Conservation (phyloP, 1,140 invertebrate genomes). For the Plutomurus gul region DNA sequence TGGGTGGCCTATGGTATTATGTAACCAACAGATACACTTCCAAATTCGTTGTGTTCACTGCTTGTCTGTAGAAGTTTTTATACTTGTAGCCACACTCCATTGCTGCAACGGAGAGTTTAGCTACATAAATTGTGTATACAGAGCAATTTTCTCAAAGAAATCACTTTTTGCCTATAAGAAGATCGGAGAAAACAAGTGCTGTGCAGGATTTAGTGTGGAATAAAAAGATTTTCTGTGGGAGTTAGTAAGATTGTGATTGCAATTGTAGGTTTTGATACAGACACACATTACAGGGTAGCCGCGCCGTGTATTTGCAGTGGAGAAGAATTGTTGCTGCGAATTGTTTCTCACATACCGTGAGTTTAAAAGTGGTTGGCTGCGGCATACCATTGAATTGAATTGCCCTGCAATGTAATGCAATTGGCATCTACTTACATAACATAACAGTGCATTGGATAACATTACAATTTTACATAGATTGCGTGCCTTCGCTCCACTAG, state of each 20-base stretch:
- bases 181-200: background rate
- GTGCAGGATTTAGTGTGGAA: background rate
- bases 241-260: slow-evolving; percentile 17
- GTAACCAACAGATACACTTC: background rate
- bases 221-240: background rate
- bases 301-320: background rate
- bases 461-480: background rate
- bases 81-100: too few species aligned
- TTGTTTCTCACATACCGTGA: background rate
- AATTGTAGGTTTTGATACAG: background rate
- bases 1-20: background rate
- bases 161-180: slow-evolving; percentile 9
- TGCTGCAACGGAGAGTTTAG: background rate
- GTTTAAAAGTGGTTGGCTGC: background rate
- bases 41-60: background rate
- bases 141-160: background rate
- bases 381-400: slow-evolving; percentile 21
- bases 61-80: background rate
- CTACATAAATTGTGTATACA: background rate
- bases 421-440: slow-evolving; percentile 17
- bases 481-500: background rate
- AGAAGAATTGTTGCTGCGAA: background rate
- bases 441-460: background rate
- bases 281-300: background rate
- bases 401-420: slow-evolving; percentile 1